Percentiles rank a stretch among this genome's conserved stretches.
These are phyloP conservation scores for Vanessa cardui DNA, from an alignment of 2,888 invertebrate species.

Conservation along the genomic window DNA sequence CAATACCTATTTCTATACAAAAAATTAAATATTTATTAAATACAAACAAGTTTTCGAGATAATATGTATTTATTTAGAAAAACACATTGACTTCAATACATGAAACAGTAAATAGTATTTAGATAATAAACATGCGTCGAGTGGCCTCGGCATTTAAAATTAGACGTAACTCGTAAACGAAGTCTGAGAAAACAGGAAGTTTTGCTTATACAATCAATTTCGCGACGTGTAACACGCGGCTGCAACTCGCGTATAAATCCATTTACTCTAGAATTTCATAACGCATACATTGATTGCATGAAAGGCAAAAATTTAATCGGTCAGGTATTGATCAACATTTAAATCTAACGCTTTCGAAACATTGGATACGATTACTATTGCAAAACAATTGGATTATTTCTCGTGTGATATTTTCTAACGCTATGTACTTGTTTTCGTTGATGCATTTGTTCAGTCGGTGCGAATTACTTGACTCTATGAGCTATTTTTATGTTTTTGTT, in stretches of 20 bases:
- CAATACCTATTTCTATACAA: too few relatives aligned
- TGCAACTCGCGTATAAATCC: conserved; percentile 7
- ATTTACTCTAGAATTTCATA: conserved; percentile 25
- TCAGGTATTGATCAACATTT: conserved; percentile 31
- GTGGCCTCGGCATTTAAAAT: conserved; percentile 13
- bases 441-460: conserved; percentile 18
- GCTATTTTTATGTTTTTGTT: conserved; percentile 16
- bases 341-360: conserved; percentile 32
- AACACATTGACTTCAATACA: neutral
- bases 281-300: conserved; percentile 19
- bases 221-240: conserved; percentile 22
- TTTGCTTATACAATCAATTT: conserved; percentile 19
- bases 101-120: conserved; percentile 1
- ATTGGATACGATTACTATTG: conserved; percentile 32
- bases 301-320: conserved; percentile 34
- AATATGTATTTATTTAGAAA: neutral
- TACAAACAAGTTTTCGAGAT: too few relatives aligned
- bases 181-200: conserved; percentile 33
- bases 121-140: conserved; percentile 2
- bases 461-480: conserved; percentile 5
- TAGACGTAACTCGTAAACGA: conserved; percentile 14
- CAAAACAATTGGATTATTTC: conserved; percentile 34
- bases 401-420: conserved; percentile 34
- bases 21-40: too few relatives aligned
- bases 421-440: conserved; percentile 18